phyloP scores from a whole-genome alignment of 2,113 vertebrate genomes.

The Odocoileus virginianus region DNA sequence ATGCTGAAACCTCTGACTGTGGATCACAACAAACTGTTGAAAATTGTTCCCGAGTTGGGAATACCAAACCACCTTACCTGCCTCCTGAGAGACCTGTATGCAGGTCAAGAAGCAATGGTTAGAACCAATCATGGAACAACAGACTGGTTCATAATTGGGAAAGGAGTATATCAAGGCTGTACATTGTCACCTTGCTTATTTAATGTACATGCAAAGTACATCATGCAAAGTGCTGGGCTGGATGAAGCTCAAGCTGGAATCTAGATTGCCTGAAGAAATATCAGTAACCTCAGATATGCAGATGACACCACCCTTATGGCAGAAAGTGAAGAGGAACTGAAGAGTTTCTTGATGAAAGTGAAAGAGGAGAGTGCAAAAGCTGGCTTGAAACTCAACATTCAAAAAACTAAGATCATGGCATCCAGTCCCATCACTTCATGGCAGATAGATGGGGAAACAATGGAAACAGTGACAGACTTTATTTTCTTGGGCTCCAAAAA shows the following conservation, averaged over 20 bases:
- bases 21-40: background rate
- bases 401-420: background rate
- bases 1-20: background rate
- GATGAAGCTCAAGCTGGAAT: background rate
- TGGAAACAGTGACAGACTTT: background rate
- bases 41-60: background rate
- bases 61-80: background rate
- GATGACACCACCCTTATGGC: background rate
- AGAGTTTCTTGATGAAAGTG: background rate
- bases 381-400: background rate
- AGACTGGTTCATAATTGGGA: background rate
- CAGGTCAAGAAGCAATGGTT: background rate
- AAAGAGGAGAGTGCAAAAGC: background rate
- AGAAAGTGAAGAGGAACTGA: background rate
- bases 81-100: background rate
- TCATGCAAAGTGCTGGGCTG: background rate
- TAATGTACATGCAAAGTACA: background rate
- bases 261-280: background rate
- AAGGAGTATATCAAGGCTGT: background rate
- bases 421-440: background rate
- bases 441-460: background rate
- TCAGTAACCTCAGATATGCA: background rate
- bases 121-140: background rate
- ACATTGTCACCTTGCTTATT: background rate
- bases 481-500: background rate